Evolutionary conservation across 2,113 vertebrate species (phyloP), one percentile per base, ranked within the genome.

Genomic region (Prietella phreatophila): DNA sequence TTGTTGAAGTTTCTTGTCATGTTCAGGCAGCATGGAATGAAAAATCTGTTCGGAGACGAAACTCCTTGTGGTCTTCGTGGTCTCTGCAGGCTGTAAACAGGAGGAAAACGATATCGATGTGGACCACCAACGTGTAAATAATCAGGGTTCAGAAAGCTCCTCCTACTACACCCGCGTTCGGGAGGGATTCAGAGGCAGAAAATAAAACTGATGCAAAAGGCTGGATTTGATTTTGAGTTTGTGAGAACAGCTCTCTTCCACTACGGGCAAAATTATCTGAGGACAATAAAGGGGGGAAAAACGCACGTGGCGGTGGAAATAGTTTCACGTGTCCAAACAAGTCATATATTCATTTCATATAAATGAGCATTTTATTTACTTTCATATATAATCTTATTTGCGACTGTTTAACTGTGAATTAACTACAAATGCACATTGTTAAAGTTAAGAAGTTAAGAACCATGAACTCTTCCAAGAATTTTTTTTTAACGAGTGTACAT

Each of bases 121-220:
- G 58, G 80, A 82, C 80, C 80, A 82, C 80, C 56, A 82, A 82
- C 56, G 36, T 82, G 36, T 56, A 82, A 61, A 82, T 42, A 61
- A 82, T 42, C 56, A 25, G 56, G 30, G n/a, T 36, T 81, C 13
- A 22, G 55, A 61, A 61, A 6, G 56, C 36, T 82, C 80, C 80
- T 60, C n/a, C 55, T 60, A 9, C 25, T 36, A 61, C 56, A 61
- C 56, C 27, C 36, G 15, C 27, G 2, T 56, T 58, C 55, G 17
- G 50, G 5, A 55, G 14, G 13, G 79, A 81, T 61, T 61, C 15
- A 33, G 22, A 50, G 73, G 42, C 25, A 76, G 11, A 76, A 55
- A 55, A 30, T 20, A 33, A 47, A 42, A 42, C 80, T 42, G 56
- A 82, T 13, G 4, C 4, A 61, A 60, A 25, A 36, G 53, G 3